phyloP scores from a whole-genome alignment of 1,140 invertebrate genomes.

The Drosophila sp. region DNA sequence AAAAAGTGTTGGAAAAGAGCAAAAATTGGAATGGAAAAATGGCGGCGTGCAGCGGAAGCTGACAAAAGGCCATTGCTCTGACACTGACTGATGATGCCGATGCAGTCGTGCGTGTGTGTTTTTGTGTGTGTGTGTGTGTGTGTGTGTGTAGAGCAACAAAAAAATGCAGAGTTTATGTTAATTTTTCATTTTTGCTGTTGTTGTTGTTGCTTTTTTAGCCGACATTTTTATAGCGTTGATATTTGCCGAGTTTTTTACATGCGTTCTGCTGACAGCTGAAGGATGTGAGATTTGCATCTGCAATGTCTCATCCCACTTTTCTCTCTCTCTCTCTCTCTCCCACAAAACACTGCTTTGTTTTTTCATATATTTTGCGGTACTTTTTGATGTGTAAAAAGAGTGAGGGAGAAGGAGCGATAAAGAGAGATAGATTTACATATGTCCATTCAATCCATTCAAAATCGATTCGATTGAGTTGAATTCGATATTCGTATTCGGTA shows the following conservation, averaged over 20 bases:
- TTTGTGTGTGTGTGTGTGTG: conserved; percentile 6
- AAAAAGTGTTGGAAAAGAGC: conserved; percentile 54
- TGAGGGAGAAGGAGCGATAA: neutral
- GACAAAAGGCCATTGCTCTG: conserved; percentile 75
- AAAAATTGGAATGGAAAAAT: conserved; percentile 40
- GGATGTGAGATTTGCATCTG: conserved; percentile 42
- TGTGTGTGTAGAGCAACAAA: conserved; percentile 1
- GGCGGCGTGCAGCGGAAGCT: conserved; percentile 67
- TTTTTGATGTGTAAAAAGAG: conserved; percentile 3
- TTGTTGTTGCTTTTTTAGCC: neutral
- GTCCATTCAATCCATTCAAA: conserved; percentile 28
- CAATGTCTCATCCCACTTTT: neutral
- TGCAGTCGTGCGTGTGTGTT: conserved; percentile 27
- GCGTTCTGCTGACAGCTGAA: conserved; percentile 48
- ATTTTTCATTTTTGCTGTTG: conserved; percentile 71
- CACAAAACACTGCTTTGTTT: neutral
- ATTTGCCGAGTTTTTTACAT: conserved; percentile 70
- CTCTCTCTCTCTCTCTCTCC: neutral
- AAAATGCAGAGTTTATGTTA: conserved; percentile 63
- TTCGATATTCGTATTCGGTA: conserved; percentile 18
- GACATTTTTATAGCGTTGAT: conserved; percentile 44
- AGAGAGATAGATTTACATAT: neutral
- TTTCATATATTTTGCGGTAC: conserved; percentile 24
- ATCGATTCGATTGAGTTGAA: conserved; percentile 16
- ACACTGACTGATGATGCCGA: conserved; percentile 76